Percentiles rank a stretch among this genome's conserved stretches.
These are phyloP conservation scores for Homarus americanus DNA, from an alignment of 1,140 invertebrate genomes.

Conservation along the genomic window DNA sequence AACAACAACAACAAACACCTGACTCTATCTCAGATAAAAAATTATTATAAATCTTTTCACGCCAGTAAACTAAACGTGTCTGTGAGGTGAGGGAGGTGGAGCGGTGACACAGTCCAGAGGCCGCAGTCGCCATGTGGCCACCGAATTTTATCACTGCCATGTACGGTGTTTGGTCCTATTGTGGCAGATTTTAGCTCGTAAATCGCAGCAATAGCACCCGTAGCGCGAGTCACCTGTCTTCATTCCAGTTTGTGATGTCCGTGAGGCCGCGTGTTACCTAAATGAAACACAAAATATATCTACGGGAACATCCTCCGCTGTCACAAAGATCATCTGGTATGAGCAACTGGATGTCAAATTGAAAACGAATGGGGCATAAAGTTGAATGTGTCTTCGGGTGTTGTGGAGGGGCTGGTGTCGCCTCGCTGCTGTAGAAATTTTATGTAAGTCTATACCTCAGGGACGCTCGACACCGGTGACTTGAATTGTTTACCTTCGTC, in stretches of 20 bases:
- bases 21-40: neutral
- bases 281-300: neutral
- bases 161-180: neutral
- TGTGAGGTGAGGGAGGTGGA: too few relatives aligned
- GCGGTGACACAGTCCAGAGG: too few relatives aligned
- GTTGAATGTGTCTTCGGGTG: neutral
- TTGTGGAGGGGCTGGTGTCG: neutral
- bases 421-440: too few relatives aligned
- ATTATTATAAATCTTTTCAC: too few relatives aligned
- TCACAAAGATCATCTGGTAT: neutral
- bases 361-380: constrained; percentile 30
- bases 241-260: constrained; percentile 8
- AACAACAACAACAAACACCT: too few relatives aligned
- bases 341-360: neutral
- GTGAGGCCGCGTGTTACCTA: neutral
- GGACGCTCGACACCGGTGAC: too few relatives aligned
- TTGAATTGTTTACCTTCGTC: too few relatives aligned
- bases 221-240: neutral
- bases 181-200: constrained; percentile 26
- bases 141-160: neutral
- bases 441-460: too few relatives aligned
- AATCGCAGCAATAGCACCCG: neutral
- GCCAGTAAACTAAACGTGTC: too few relatives aligned
- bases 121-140: neutral
- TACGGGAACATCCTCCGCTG: neutral